Evolutionary conservation across 1,140 invertebrate species (phyloP), one percentile per base, ranked within the genome.

Genomic region (Acromyrmex echinatior): DNA sequence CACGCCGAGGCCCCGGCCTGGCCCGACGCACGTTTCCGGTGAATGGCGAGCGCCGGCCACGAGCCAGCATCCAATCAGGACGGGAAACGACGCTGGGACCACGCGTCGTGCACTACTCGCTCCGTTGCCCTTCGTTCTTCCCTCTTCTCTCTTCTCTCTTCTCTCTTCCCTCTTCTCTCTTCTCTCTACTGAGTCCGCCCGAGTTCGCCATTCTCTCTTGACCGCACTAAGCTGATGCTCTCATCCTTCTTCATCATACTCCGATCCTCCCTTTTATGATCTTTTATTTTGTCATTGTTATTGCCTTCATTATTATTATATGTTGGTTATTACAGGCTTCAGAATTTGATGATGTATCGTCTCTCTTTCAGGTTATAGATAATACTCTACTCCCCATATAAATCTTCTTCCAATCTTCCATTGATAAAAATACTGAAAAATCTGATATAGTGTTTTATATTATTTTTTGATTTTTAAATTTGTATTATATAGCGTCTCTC

Each of bases 41-140:
- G 94, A 94, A 93, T 92, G 95, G 95, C 95, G 95, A 95, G 93
- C 95, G 95, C 94, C 95, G 92, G 95, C 94, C 95, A 95, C 95
- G 95, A 95, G 95, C 95, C 95, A 93, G 88, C 93, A 92, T 95
- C 95, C 95, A 95, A 95, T 95, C 95, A 95, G 94, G 92, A 89
- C 93, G 93, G 93, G 92, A 95, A 95, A 91, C 92, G 92, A 93
- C 88, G 82, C 45, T 79, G 91, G 92, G 93, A 94, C 95, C 94
- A 95, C 95, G 95, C 95, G 95, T 93, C 95, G 95, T 93, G 92
- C 88, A 92, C 92, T 86, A 68, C 87, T 79, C 87, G 87, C 66
- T 78, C 66, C 63, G 79, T 45, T 87, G 78, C 85, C 87, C 62
- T 63, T 58, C 71, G 71, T 77, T 28, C 35, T 21, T 51, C 14